Conservation (phyloP, 2,888 invertebrate genomes). For the Hypolimnas misippus region DNA sequence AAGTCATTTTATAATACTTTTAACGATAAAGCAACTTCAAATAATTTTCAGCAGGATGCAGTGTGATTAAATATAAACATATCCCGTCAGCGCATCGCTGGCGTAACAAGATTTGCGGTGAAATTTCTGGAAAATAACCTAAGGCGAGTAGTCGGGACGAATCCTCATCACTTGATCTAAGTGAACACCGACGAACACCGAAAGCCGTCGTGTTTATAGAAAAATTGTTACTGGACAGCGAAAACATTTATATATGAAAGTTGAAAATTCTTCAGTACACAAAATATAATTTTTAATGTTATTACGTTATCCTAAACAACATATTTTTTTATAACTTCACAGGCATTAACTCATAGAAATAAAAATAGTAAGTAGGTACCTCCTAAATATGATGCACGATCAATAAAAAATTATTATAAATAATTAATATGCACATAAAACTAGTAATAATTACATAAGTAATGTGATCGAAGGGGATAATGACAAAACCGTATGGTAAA, state of each 20-base stretch:
- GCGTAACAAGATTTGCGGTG: conserved; percentile 17
- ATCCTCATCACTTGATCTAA: conserved; percentile 19
- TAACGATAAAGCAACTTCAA: background rate
- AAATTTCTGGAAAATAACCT: conserved; percentile 6
- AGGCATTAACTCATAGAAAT: no score
- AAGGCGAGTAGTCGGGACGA: conserved; percentile 8
- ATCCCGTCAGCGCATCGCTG: background rate
- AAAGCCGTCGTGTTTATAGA: background rate
- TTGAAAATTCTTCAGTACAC: no score
- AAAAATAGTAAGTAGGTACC: no score
- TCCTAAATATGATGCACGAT: no score
- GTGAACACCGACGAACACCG: background rate
- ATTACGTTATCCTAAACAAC: no score
- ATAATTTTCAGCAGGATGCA: background rate
- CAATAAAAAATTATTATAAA: no score
- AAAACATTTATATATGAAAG: background rate
- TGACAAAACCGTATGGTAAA: no score
- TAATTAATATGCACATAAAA: no score
- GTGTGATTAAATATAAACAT: conserved; percentile 9
- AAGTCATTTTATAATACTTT: background rate
- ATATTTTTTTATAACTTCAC: no score
- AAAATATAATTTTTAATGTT: no score
- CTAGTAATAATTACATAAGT: no score
- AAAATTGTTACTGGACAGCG: background rate
- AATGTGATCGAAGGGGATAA: no score